phyloP scores from a whole-genome alignment of 2,888 invertebrate genomes.

The Chrysopilus asiliformis region DNA sequence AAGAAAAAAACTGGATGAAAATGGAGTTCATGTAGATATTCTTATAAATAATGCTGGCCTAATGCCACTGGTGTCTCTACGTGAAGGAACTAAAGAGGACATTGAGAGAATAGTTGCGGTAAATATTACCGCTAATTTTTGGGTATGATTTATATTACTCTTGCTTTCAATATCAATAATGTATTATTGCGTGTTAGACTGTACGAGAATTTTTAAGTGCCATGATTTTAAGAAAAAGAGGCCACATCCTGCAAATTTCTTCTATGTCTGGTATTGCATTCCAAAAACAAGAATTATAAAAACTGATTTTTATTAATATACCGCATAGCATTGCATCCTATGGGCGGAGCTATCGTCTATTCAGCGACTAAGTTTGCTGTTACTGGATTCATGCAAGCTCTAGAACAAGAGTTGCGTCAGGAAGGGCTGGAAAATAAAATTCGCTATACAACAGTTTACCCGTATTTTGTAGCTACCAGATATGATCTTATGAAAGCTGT shows the following conservation, averaged over 20 bases:
- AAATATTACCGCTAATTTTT: slow-evolving; percentile 36
- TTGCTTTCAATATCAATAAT: too few species aligned
- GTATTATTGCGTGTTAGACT: too few species aligned
- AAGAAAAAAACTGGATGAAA: slow-evolving; percentile 29
- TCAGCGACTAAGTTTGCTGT: slow-evolving; percentile 38
- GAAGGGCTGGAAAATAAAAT: slow-evolving; percentile 29
- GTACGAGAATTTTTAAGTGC: slow-evolving; percentile 35
- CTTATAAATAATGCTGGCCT: slow-evolving; percentile 38
- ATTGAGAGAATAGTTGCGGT: slow-evolving; percentile 35
- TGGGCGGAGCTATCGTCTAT: slow-evolving; percentile 19
- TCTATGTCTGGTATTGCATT: slow-evolving; percentile 30
- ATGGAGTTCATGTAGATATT: slow-evolving; percentile 36
- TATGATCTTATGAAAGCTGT: slow-evolving; percentile 27
- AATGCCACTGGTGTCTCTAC: slow-evolving; percentile 33
- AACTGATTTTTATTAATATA: background rate
- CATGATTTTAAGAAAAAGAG: slow-evolving; percentile 34
- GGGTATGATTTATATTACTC: slow-evolving; percentile 32
- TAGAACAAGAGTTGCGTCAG: slow-evolving; percentile 31
- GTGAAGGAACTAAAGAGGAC: slow-evolving; percentile 31
- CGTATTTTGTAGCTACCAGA: slow-evolving; percentile 35
- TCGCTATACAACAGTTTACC: slow-evolving; percentile 32
- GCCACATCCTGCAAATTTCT: slow-evolving; percentile 37
- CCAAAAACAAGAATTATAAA: background rate
- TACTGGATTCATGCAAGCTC: slow-evolving; percentile 34
- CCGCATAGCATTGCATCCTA: slow-evolving; percentile 13